These are phyloP conservation scores for Epizoanthus fatuus DNA, from an alignment of 92 coral and sea anemone species.

Conservation along the genomic window DNA sequence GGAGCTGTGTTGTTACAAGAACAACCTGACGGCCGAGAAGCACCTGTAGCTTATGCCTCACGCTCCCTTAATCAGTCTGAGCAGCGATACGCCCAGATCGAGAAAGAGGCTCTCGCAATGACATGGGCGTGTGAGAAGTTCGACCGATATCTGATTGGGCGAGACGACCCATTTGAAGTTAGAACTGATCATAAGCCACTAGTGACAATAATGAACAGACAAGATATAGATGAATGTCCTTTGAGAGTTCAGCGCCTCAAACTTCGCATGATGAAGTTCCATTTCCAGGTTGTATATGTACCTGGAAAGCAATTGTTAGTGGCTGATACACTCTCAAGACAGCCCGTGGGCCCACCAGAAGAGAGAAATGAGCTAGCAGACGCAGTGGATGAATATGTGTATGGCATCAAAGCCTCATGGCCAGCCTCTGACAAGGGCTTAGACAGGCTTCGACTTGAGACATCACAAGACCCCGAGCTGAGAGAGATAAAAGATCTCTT, in stretches of 20 bases:
- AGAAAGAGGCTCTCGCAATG: constrained; percentile 8
- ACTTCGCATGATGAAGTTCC: constrained; percentile 74
- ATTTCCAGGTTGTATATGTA: constrained; percentile 53
- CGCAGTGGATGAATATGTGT: too few relatives aligned
- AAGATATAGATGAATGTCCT: constrained; percentile 55
- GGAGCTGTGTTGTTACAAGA: too few relatives aligned
- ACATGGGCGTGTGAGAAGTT: constrained; percentile 9
- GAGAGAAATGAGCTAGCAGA: background rate
- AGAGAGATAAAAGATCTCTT: too few relatives aligned
- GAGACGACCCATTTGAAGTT: constrained; percentile 28
- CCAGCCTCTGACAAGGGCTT: too few relatives aligned
- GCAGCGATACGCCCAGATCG: background rate
- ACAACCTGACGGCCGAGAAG: too few relatives aligned
- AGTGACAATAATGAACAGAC: constrained; percentile 28
- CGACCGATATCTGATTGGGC: constrained; percentile 11
- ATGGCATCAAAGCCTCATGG: too few relatives aligned
- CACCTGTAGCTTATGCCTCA: background rate
- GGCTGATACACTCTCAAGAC: constrained; percentile 72
- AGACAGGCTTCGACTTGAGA: too few relatives aligned
- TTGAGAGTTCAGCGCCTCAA: constrained; percentile 73
- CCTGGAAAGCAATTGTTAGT: constrained; percentile 66
- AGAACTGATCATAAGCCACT: constrained; percentile 26
- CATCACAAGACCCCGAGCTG: too few relatives aligned
- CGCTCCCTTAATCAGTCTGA: background rate
- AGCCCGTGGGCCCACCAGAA: constrained; percentile 9